Base-by-base conservation (phyloP, 2,888 invertebrate species). In the Tridacna gigas region DNA sequence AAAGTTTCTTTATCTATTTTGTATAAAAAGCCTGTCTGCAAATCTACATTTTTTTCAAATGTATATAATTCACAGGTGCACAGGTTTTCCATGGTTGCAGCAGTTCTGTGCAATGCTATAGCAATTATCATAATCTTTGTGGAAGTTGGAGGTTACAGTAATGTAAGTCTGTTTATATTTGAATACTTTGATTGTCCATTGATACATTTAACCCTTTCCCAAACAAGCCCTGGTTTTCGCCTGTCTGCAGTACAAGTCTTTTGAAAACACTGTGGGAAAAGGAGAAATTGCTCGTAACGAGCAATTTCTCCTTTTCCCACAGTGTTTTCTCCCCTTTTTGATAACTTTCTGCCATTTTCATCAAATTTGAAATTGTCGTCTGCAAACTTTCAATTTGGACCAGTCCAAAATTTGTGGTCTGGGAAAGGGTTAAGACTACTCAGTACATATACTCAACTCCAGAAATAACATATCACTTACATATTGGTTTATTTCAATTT, bases 111-210 rank as follows among this genome's bases (percentile, higher is more conserved):
- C 12, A 93, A 93, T 37, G 66, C 91, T 28, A 80, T 92, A 15
- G 93, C 90, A 37, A 92, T 94, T 89, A 91, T 94, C 66, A 78
- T 94, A 37, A 94, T 94, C 81, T 92, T 94, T 83, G 85, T 93
- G 37, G 92, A 88, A 69, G 91, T 85, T 11, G 88, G 89, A 60
- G 94, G 93, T 22, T 93, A 93, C 81, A 93, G 91, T 66, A 60
- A 89, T 77, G 91, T 93, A 85, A 75, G 75, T 74, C 12, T 56
- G 37, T 37, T 7, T 56, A 56, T 56, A 1, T 56, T 56, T 20
- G 20, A 20, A 37, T 7, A 4, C 37, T 56, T 3, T 56, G 5
- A 20, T 15, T 56, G n/a, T n/a, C n/a, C n/a, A n/a, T n/a, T n/a
- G n/a, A n/a, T n/a, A 20, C 20, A 3, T 5, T 56, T 56, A 56